These are phyloP conservation scores for Nylanderia fulva DNA, from an alignment of 1,140 invertebrate species.

Conservation along the genomic window DNA sequence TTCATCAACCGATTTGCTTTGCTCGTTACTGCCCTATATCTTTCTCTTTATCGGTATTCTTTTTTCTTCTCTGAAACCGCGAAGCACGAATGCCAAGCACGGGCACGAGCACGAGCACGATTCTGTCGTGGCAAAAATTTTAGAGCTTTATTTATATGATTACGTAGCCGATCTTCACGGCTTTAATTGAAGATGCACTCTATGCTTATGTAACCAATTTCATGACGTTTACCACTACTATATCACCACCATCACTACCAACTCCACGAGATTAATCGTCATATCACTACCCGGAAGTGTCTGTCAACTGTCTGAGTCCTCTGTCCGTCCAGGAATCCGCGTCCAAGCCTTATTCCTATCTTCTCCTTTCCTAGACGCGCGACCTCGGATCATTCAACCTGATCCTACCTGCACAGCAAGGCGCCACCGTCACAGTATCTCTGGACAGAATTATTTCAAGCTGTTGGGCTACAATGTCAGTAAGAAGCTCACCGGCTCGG, in stretches of 20 bases:
- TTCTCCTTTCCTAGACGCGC: slow-evolving; percentile 85
- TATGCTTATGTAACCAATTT: slow-evolving; percentile 8
- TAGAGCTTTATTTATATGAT: slow-evolving; percentile 36
- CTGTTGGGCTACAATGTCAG: slow-evolving; percentile 90
- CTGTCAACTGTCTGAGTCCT: slow-evolving; percentile 61
- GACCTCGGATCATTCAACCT: slow-evolving; percentile 86
- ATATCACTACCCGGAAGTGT: slow-evolving; percentile 61
- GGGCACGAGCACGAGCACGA: slow-evolving; percentile 38
- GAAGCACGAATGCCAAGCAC: slow-evolving; percentile 25
- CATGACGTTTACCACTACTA: background rate
- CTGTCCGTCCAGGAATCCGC: slow-evolving; percentile 51
- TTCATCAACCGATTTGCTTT: slow-evolving; percentile 29
- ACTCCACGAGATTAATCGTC: slow-evolving; percentile 32
- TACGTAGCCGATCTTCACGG: background rate
- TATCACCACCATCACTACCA: slow-evolving; percentile 31
- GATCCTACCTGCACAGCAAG: slow-evolving; percentile 88
- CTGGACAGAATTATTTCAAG: slow-evolving; percentile 96
- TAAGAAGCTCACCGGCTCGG: slow-evolving; percentile 90
- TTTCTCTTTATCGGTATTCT: background rate
- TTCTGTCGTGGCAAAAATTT: background rate
- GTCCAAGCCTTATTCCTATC: slow-evolving; percentile 83
- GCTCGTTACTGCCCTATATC: slow-evolving; percentile 21
- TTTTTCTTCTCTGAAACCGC: background rate
- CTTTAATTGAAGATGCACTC: slow-evolving; percentile 11
- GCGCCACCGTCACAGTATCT: slow-evolving; percentile 96